These are phyloP conservation scores for Chesias legatella DNA, from an alignment of 2,888 invertebrate species.

Conservation along the genomic window DNA sequence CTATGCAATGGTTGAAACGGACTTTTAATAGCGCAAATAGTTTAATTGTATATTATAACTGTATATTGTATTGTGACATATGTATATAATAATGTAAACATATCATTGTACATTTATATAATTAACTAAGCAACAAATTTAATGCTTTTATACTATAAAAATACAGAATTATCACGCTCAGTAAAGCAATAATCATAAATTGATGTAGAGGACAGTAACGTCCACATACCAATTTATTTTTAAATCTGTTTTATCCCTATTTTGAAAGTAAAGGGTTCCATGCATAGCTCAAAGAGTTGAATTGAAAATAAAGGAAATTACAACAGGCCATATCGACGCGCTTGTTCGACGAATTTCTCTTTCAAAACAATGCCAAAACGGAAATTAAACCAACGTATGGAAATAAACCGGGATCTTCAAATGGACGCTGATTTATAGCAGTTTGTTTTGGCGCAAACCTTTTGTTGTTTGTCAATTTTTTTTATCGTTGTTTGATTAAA, in stretches of 20 bases:
- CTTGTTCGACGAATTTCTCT: constrained; percentile 66
- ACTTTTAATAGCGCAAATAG: too few species aligned
- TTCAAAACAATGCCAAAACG: constrained; percentile 71
- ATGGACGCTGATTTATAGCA: constrained; percentile 48
- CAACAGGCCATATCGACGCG: constrained; percentile 60
- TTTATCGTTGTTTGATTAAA: too few species aligned
- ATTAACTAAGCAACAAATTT: too few species aligned
- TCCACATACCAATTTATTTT: constrained; percentile 40
- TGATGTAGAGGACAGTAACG: constrained; percentile 14
- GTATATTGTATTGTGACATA: too few species aligned
- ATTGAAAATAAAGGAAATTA: constrained; percentile 75
- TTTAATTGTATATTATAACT: too few species aligned
- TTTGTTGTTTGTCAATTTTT: constrained; percentile 1
- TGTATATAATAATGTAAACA: too few species aligned
- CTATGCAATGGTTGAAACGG: too few species aligned
- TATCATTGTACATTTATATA: too few species aligned
- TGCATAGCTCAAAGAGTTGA: constrained; percentile 65
- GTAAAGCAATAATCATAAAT: too few species aligned
- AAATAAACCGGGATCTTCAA: constrained; percentile 55
- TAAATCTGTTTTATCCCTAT: constrained; percentile 42
- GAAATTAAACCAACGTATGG: constrained; percentile 72
- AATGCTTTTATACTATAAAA: too few species aligned
- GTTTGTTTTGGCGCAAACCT: constrained; percentile 16
- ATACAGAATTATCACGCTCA: too few species aligned
- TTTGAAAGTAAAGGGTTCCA: constrained; percentile 48